These are phyloP conservation scores for Spodoptera littoralis DNA, from an alignment of 2,888 invertebrate species.

Conservation along the genomic window DNA sequence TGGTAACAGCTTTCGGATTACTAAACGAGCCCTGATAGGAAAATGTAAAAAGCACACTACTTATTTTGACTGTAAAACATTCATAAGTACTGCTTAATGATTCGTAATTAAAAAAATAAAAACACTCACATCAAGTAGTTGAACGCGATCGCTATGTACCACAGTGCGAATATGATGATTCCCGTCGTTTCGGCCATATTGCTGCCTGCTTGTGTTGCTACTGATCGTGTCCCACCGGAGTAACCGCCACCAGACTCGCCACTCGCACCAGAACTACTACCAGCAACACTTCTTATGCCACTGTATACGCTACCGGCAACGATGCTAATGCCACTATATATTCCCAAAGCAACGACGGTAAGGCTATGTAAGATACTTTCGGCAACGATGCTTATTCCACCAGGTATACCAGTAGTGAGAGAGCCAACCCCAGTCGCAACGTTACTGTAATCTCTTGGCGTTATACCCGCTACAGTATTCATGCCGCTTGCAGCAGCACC, in stretches of 20 bases:
- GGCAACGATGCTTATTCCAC: neutral
- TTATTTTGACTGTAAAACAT: too few relatives aligned
- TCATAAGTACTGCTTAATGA: neutral
- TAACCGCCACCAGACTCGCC: neutral
- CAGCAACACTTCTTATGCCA: neutral
- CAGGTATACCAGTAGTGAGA: neutral
- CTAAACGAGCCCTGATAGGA: too few relatives aligned
- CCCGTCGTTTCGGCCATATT: constrained; percentile 64
- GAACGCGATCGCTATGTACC: constrained; percentile 76
- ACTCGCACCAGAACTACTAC: neutral
- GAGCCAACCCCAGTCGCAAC: neutral
- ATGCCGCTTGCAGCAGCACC: too few relatives aligned
- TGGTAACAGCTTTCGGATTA: too few relatives aligned
- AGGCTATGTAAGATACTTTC: neutral
- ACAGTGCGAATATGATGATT: constrained; percentile 75
- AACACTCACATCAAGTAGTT: constrained; percentile 74
- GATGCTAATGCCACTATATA: neutral
- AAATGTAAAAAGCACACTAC: too few relatives aligned
- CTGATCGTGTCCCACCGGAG: neutral
- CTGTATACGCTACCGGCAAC: neutral
- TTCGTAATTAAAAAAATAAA: neutral
- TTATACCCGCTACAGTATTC: too few relatives aligned
- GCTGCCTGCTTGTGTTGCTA: neutral
- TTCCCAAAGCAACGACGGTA: too few relatives aligned
- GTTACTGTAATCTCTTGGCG: too few relatives aligned